Evolutionary conservation across 2,113 vertebrate species (phyloP).

Genomic region (Sinosuthora webbiana): DNA sequence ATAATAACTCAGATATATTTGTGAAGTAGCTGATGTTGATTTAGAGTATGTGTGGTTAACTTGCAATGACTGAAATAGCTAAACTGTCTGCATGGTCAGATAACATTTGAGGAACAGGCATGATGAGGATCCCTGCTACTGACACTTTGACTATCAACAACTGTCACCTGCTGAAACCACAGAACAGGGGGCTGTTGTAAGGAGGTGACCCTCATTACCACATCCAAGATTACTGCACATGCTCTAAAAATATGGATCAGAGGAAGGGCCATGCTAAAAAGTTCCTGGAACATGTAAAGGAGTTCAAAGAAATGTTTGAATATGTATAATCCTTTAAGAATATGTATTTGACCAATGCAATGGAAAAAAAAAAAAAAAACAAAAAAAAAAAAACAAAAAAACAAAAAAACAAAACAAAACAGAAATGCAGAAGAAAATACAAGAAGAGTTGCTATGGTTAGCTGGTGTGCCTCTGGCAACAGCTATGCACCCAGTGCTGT

Average conservation of each 20-base stretch:
- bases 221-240: not conserved
- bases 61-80: not conserved
- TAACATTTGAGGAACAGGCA: not conserved
- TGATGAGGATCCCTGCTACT: not conserved
- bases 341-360: not conserved
- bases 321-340: not conserved
- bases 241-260: not conserved
- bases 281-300: not conserved
- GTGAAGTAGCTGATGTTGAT: not conserved
- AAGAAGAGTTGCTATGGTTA: not conserved
- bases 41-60: not conserved
- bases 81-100: not conserved
- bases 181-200: not conserved
- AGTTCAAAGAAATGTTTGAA: not conserved
- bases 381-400: no score
- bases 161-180: not conserved
- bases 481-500: not conserved
- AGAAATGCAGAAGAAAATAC: not conserved
- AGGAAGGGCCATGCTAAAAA: not conserved
- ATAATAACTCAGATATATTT: not conserved
- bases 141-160: not conserved
- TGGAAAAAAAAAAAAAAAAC: not conserved
- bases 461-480: not conserved
- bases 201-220: not conserved
- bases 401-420: no score